Evolutionary conservation across 1,140 invertebrate species (phyloP).

Genomic region (Drosophila azteca): DNA sequence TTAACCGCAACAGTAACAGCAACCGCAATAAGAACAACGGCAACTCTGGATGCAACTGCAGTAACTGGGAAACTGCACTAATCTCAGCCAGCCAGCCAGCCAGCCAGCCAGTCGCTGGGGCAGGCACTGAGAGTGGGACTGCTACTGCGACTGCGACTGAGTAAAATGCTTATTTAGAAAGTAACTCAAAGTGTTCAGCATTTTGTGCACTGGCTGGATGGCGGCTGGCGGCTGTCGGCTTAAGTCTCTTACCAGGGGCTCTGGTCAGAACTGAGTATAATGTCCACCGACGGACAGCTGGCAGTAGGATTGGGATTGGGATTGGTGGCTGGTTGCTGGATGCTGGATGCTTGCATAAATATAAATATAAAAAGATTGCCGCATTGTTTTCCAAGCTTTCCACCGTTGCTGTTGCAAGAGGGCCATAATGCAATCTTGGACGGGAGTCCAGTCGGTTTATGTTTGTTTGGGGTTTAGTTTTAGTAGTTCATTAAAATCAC

Average conservation of each 20-base stretch:
- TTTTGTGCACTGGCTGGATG: constrained; percentile 7
- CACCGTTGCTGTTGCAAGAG: constrained; percentile 29
- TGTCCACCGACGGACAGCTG: constrained; percentile 26
- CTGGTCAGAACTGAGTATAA: constrained; percentile 32
- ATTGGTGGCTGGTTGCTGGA: constrained; percentile 8
- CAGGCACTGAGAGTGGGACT: constrained; percentile 10
- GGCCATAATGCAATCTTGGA: constrained; percentile 60
- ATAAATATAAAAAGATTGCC: constrained; percentile 52
- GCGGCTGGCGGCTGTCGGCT: constrained; percentile 73
- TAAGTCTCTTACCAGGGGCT: constrained; percentile 62
- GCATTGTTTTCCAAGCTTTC: constrained; percentile 55
- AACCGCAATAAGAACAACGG: constrained; percentile 79
- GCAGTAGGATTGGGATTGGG: constrained; percentile 2
- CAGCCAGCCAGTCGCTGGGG: constrained; percentile 24
- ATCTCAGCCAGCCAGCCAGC: constrained; percentile 35
- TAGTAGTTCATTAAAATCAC: constrained; percentile 79
- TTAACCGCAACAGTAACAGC: constrained; percentile 73
- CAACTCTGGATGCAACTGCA: constrained; percentile 47
- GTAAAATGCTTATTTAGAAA: constrained; percentile 71
- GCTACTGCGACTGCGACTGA: constrained; percentile 19
- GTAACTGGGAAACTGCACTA: constrained; percentile 54
- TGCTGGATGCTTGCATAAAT: constrained; percentile 73
- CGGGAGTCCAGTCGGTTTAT: constrained; percentile 63
- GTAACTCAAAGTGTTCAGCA: constrained; percentile 65
- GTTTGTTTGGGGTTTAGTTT: constrained; percentile 62